These are phyloP conservation scores for Trichomycterus rosablanca DNA, from an alignment of 2,113 vertebrate species.

Conservation along the genomic window DNA sequence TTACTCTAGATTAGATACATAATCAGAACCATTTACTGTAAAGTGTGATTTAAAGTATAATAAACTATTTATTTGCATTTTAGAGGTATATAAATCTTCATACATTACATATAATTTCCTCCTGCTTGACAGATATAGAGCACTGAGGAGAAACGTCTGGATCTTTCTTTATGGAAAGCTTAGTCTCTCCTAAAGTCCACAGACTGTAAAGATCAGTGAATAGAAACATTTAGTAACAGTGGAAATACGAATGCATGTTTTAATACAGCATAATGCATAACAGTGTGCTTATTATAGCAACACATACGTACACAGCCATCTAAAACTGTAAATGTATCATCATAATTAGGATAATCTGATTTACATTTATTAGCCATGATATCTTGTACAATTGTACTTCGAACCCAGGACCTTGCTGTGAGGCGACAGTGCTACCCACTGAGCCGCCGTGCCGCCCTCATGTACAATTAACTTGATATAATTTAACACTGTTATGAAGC, in stretches of 20 bases:
- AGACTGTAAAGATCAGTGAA: slow-evolving; percentile 51
- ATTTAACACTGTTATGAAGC: too few species aligned
- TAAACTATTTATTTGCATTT: too few species aligned
- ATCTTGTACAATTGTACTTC: too few species aligned
- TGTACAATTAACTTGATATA: too few species aligned
- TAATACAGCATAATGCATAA: background rate
- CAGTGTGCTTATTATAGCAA: background rate
- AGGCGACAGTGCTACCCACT: too few species aligned
- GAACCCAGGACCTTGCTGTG: too few species aligned
- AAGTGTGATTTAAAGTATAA: background rate
- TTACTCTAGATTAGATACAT: background rate
- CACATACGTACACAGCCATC: background rate
- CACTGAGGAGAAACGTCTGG: slow-evolving; percentile 46
- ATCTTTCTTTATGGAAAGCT: slow-evolving; percentile 53
- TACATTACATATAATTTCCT: slow-evolving; percentile 38
- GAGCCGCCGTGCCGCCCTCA: too few species aligned
- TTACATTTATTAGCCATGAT: too few species aligned
- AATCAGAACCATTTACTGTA: background rate
- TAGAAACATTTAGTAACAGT: too few species aligned
- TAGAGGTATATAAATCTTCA: too few species aligned
- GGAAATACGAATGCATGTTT: background rate
- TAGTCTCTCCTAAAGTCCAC: slow-evolving; percentile 61
- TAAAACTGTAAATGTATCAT: background rate
- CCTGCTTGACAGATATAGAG: slow-evolving; percentile 44
- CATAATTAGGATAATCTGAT: too few species aligned